These are phyloP conservation scores for Odontomachus brunneus DNA, from an alignment of 1,140 invertebrate species.

Conservation along the genomic window DNA sequence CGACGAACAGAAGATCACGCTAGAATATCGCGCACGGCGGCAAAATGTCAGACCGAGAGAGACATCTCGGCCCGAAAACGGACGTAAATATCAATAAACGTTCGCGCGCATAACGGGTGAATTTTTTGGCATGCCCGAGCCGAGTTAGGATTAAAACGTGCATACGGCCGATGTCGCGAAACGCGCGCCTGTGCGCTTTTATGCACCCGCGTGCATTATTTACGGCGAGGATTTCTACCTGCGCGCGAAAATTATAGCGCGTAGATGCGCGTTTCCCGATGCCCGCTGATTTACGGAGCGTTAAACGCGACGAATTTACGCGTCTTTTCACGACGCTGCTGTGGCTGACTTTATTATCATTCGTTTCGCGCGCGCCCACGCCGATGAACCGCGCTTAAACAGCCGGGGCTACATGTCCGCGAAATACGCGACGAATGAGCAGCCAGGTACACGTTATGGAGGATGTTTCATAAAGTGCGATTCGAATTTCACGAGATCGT, in stretches of 20 bases:
- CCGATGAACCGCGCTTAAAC: constrained; percentile 24
- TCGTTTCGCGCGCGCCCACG: constrained; percentile 58
- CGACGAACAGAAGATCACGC: not conserved
- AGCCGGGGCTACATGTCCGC: not conserved
- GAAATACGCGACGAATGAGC: not conserved
- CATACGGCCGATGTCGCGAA: not conserved
- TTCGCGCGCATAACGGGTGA: not conserved
- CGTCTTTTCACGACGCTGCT: constrained; percentile 48
- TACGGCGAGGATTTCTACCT: constrained; percentile 45
- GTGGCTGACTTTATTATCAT: constrained; percentile 57
- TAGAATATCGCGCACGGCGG: not conserved
- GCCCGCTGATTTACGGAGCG: constrained; percentile 69
- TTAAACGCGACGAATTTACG: constrained; percentile 69
- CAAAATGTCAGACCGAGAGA: not conserved
- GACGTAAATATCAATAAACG: constrained; percentile 53
- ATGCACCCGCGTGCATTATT: constrained; percentile 51
- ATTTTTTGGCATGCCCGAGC: not conserved
- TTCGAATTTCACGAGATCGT: not conserved
- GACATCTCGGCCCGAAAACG: constrained; percentile 15
- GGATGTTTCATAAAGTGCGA: not conserved
- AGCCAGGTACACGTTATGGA: no score
- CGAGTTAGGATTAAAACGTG: constrained; percentile 59
- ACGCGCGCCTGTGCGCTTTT: constrained; percentile 21
- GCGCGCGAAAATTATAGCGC: constrained; percentile 63
- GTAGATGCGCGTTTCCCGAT: constrained; percentile 69